Conservation (phyloP, 2,113 vertebrate species). For the Dissostichus mawsoni region DNA sequence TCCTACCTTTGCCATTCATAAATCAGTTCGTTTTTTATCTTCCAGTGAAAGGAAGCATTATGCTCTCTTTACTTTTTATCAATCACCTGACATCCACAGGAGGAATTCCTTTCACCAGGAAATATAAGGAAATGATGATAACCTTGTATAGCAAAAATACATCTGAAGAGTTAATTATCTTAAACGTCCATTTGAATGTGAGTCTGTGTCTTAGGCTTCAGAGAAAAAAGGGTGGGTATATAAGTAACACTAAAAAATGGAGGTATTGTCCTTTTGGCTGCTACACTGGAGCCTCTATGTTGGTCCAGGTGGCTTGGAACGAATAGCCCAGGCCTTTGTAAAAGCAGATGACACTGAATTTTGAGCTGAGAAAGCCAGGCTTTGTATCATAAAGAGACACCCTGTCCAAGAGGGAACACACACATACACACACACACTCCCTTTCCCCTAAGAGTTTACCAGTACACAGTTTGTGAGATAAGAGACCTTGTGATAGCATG, state of each 20-base stretch:
- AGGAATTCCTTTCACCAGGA: background rate
- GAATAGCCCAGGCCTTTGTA: constrained; percentile 76
- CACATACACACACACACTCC: constrained; percentile 69
- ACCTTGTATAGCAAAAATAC: constrained; percentile 13
- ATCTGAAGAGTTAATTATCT: constrained; percentile 22
- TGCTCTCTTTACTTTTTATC: no score
- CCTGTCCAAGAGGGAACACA: constrained; percentile 68
- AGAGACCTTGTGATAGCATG: constrained; percentile 75
- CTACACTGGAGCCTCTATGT: constrained; percentile 80
- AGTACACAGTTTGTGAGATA: constrained; percentile 73
- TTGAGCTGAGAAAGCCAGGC: constrained; percentile 81
- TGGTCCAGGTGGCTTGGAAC: constrained; percentile 80
- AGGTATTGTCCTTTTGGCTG: constrained; percentile 69
- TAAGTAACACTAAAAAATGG: constrained; percentile 72
- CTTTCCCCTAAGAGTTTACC: constrained; percentile 65
- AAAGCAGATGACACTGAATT: constrained; percentile 83
- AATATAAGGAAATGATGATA: constrained; percentile 5
- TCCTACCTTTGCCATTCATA: no score
- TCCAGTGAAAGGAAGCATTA: no score
- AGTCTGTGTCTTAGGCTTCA: constrained; percentile 35
- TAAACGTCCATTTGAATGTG: constrained; percentile 31
- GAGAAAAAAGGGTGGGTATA: constrained; percentile 59
- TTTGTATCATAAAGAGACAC: constrained; percentile 81
- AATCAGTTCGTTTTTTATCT: no score
- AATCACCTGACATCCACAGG: constrained; percentile 18